Conservation (phyloP, 2,888 invertebrate species). For the Spisula subtruncata region DNA sequence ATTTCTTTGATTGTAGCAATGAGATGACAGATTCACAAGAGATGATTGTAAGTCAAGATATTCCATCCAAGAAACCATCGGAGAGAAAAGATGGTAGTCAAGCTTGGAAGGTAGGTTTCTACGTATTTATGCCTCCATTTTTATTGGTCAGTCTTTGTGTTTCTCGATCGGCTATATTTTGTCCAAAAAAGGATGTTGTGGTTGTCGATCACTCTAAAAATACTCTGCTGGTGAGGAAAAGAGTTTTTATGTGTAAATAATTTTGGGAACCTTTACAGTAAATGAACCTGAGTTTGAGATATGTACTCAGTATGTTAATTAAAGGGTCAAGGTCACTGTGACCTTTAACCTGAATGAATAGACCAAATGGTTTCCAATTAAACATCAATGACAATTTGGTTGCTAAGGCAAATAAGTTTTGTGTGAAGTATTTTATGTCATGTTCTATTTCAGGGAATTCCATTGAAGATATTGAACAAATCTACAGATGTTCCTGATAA, state of each 20-base stretch:
- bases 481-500: conserved; percentile 61
- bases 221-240: no score
- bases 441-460: conserved; percentile 72
- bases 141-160: background rate
- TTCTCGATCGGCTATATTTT: background rate
- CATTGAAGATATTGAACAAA: conserved; percentile 70
- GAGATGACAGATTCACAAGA: conserved; percentile 11
- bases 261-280: no score
- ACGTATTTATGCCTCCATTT: background rate
- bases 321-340: no score
- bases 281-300: no score
- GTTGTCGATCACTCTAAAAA: no score
- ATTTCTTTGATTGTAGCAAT: background rate
- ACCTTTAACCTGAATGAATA: background rate
- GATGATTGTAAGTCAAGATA: background rate
- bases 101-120: conserved; percentile 74
- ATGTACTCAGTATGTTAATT: background rate
- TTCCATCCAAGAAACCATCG: conserved; percentile 75
- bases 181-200: background rate
- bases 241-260: no score
- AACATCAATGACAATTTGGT: background rate
- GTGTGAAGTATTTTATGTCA: no score
- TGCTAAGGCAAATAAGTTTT: no score
- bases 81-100: conserved; percentile 66
- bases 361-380: background rate